Evolutionary conservation across 92 coral and sea anemone genomes (phyloP), one percentile per base, ranked within the genome.

Genomic region (Epizoanthus illoricatus): DNA sequence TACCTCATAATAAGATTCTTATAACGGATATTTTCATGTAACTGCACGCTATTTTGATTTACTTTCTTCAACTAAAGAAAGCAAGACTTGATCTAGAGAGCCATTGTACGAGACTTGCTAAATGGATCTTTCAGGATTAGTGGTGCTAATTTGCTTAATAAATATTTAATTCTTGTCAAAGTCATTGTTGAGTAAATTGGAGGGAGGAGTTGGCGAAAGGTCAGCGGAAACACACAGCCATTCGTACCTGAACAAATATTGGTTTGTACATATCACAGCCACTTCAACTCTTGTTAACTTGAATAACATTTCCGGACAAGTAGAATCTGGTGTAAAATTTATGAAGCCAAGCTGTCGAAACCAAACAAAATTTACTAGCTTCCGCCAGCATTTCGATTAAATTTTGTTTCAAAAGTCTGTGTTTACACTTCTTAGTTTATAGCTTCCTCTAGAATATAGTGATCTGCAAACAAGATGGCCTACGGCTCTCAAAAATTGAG

Each of bases 181-280:
- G 88, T 84, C 71, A 93, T 93, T 93, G 97, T 93, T 93, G 81
- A 68, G 80, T 92, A 83, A 91, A 91, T 86, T 93, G 88, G 91
- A 86, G 92, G 97, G 97, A 84, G 97, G 97, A 89, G 97, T 88
- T 83, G 92, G 86, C 70, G 89, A 86, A 90, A 72, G 88, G 84
- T 68, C 66, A 91, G 87, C 87, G 92, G 89, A 74, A 84, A 79
- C 73, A 80, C 88, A 88, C 79, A 66, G 79, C 85, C 69, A 60
- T 80, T 88, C 79, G 85, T 85, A 88, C 73, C 86, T 84, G 83
- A 79, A 64, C 71, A 85, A 81, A 89, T 89, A 89, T 89, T 89
- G 92, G 84, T 84, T 85, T 68, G 86, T 80, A 66, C 83, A 69
- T 67, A 80, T 81, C 71, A 64, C 74, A 62, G 66, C 84, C 71